phyloP scores from a whole-genome alignment of 2,113 vertebrate genomes.

The Oryzias curvinotus region DNA sequence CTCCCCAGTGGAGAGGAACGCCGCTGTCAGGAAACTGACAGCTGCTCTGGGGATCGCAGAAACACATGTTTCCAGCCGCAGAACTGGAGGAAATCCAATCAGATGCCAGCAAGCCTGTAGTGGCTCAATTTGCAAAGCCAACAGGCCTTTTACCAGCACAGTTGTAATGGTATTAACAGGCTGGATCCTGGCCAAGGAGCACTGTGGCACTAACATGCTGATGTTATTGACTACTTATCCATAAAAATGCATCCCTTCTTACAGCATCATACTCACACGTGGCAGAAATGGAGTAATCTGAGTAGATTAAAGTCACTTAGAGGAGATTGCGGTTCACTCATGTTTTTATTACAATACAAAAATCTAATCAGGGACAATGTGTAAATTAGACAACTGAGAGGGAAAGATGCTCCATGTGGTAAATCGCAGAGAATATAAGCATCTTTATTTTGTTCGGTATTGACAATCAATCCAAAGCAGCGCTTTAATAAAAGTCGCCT shows the following conservation, averaged over 20 bases:
- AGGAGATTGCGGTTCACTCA: slow-evolving; percentile 64
- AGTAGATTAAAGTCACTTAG: slow-evolving; percentile 71
- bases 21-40: slow-evolving; percentile 66
- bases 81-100: slow-evolving; percentile 73
- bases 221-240: slow-evolving; percentile 77
- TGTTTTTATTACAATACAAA: slow-evolving; percentile 64
- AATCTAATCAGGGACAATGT: slow-evolving; percentile 61
- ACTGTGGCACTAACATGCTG: slow-evolving; percentile 64
- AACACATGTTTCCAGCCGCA: slow-evolving; percentile 78
- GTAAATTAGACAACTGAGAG: slow-evolving; percentile 54
- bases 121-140: slow-evolving; percentile 74
- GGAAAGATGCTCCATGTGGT: slow-evolving; percentile 22
- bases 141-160: slow-evolving; percentile 74
- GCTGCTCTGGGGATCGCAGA: slow-evolving; percentile 68
- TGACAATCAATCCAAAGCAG: slow-evolving; percentile 17
- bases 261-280: slow-evolving; percentile 59
- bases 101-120: slow-evolving; percentile 69
- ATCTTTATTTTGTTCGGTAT: slow-evolving; percentile 8
- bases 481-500: background rate
- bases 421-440: slow-evolving; percentile 4
- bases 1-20: slow-evolving; percentile 45
- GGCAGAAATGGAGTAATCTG: slow-evolving; percentile 63
- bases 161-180: slow-evolving; percentile 75
- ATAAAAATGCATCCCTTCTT: slow-evolving; percentile 69
- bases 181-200: slow-evolving; percentile 70